These are phyloP conservation scores for Amphipoea lucens DNA, from an alignment of 2,888 invertebrate genomes.

Conservation along the genomic window DNA sequence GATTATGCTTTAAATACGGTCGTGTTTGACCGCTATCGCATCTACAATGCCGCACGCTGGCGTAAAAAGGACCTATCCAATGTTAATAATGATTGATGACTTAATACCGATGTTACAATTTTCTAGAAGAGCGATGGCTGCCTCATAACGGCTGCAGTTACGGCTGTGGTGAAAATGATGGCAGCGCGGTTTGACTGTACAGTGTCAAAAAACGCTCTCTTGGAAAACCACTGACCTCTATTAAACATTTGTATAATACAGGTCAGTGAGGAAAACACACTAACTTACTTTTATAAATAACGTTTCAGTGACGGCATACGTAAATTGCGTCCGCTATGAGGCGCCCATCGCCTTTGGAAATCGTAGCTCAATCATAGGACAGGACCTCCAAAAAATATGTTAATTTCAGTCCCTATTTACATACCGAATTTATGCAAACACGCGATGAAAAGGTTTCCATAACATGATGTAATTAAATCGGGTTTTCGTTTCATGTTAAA, in stretches of 20 bases:
- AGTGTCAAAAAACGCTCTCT: background rate
- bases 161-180: background rate
- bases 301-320: background rate
- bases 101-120: background rate
- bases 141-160: background rate
- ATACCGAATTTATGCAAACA: constrained; percentile 51
- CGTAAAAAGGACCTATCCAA: background rate
- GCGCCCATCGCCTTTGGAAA: background rate
- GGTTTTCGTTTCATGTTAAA: constrained; percentile 60
- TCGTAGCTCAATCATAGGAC: background rate
- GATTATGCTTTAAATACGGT: no score
- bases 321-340: background rate
- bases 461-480: constrained; percentile 56
- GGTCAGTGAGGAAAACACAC: no score
- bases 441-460: constrained; percentile 43
- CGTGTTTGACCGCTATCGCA: background rate
- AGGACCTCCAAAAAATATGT: constrained; percentile 30
- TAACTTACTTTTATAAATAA: background rate
- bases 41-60: background rate
- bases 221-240: background rate
- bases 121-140: no score
- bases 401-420: constrained; percentile 35
- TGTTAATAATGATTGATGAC: background rate
- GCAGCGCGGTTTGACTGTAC: background rate
- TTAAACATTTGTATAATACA: no score